Conservation (phyloP, 2,888 invertebrate species). For the Oligia fasciuncula region DNA sequence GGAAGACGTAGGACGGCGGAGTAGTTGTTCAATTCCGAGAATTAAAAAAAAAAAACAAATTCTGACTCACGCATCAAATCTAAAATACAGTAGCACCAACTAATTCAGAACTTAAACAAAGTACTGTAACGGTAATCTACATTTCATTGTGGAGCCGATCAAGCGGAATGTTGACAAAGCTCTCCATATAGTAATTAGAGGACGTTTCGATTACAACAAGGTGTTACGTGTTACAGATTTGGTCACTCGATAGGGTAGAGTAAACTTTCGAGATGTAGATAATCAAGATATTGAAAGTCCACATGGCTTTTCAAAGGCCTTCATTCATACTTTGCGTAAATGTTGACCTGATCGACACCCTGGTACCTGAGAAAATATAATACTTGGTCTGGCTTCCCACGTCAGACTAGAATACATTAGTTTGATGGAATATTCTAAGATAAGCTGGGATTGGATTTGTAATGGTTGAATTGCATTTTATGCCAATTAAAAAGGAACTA, state of each 20-base stretch:
- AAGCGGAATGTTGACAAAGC: constrained; percentile 71
- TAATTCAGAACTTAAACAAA: constrained; percentile 43
- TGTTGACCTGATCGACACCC: background rate
- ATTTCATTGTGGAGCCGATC: constrained; percentile 60
- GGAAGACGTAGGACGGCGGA: background rate
- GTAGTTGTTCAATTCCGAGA: background rate
- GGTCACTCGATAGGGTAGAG: constrained; percentile 47
- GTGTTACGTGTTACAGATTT: constrained; percentile 50
- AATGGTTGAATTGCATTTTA: background rate
- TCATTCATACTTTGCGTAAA: constrained; percentile 37
- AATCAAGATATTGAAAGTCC: constrained; percentile 16
- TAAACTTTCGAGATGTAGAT: constrained; percentile 39
- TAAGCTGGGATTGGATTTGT: background rate
- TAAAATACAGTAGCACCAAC: constrained; percentile 22
- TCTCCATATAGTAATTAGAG: constrained; percentile 67
- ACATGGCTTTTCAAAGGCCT: background rate
- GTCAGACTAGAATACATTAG: background rate
- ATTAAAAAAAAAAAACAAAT: background rate
- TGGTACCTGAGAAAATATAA: constrained; percentile 1
- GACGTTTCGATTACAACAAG: constrained; percentile 51
- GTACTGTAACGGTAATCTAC: constrained; percentile 54
- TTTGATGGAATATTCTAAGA: background rate
- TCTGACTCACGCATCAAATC: background rate
- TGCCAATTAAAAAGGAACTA: background rate
- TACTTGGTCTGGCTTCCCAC: background rate